Evolutionary conservation across 1,140 invertebrate genomes (phyloP), one percentile per base, ranked within the genome.

Genomic region (Eubasilissa regina): DNA sequence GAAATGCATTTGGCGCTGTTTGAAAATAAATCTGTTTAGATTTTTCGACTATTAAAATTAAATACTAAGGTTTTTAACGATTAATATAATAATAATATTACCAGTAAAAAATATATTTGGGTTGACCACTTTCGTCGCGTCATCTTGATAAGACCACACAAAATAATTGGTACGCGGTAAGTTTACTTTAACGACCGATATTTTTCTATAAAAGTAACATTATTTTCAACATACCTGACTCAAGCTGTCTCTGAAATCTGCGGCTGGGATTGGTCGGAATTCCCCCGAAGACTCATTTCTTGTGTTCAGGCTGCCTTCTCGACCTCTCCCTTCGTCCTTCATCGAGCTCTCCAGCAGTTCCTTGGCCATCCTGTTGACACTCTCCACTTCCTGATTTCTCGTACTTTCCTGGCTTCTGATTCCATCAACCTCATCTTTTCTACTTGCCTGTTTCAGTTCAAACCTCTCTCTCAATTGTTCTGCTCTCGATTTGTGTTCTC

Each of bases 391-490:
- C 64, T 75, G 58, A 8, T 10, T 53, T 48, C 75, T 77, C 17
- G 66, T 53, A 48, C 15, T 43, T 4, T 81, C 76, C 12, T 48
- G 70, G 35, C 19, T 62, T 44, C 72, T 70, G 13, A 55, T 75
- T 13, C 53, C 66, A 21, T 80, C 78, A 4, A 77, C 68, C 44
- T 83, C 81, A 55, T 80, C 78, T 48, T 66, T 60, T 25, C 64
- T 75, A 13, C 58, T 21, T 6, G 75, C 53, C 47, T 75, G 75
- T 62, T 77, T 81, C 45, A 70, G 58, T 13, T 82, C 81, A 44
- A 82, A 82, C 19, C 66, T 62, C 45, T 81, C 80, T 53, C 77
- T 60, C 10, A 81, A 66, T 19, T 76, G 77, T 64, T 81, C 80
- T 7, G 73, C 75, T 48, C 80, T 78, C 6, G 80, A 78, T 45